Conservation (phyloP, 1,140 invertebrate genomes). For the Parasteatoda tepidariorum region DNA sequence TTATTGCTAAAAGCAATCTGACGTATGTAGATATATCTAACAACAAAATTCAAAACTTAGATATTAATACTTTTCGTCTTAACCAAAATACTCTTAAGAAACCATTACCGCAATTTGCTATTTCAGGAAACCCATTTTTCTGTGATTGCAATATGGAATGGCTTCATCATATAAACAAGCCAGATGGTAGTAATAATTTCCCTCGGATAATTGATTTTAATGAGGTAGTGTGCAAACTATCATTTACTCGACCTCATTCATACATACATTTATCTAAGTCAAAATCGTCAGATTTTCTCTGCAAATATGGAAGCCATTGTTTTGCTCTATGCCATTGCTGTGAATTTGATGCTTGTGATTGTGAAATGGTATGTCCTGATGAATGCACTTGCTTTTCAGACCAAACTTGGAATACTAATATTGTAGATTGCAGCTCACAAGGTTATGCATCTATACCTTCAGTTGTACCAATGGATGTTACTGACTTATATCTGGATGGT, state of each 20-base stretch:
- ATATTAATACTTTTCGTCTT: conserved; percentile 81
- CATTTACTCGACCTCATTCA: conserved; percentile 54
- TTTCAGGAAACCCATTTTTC: conserved; percentile 88
- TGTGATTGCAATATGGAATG: conserved; percentile 94
- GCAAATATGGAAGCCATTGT: conserved; percentile 91
- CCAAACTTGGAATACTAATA: conserved; percentile 91
- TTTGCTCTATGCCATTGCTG: conserved; percentile 93
- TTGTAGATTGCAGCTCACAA: conserved; percentile 83
- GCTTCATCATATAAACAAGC: conserved; percentile 82
- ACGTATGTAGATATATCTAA: conserved; percentile 89
- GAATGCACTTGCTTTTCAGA: conserved; percentile 90
- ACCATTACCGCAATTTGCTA: conserved; percentile 84
- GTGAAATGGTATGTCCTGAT: conserved; percentile 92
- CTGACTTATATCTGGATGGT: conserved; percentile 90
- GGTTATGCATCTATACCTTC: conserved; percentile 76
- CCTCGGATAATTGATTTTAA: conserved; percentile 88
- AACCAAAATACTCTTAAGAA: conserved; percentile 67
- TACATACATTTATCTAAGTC: conserved; percentile 74
- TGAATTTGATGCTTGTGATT: conserved; percentile 94
- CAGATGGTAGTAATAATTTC: conserved; percentile 78
- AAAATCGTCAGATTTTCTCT: conserved; percentile 85
- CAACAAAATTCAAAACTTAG: conserved; percentile 84
- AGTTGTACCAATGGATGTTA: conserved; percentile 92
- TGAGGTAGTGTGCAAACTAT: conserved; percentile 79
- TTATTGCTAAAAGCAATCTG: conserved; percentile 82